Base-by-base conservation (phyloP, 2,113 vertebrate species). In the Ellobius talpinus region DNA sequence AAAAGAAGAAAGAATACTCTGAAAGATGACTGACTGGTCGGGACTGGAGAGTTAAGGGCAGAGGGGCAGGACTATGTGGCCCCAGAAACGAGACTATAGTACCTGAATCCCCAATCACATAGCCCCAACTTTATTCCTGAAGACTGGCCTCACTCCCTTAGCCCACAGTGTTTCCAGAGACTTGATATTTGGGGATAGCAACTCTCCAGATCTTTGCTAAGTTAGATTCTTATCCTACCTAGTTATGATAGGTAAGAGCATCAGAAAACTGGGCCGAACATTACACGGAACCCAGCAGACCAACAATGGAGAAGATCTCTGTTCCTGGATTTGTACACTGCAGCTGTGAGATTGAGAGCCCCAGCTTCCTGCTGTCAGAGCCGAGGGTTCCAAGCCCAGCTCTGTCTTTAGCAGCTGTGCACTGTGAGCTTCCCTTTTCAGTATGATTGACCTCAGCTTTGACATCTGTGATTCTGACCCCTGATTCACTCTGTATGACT, bases 141-240 rank as follows among this genome's bases (percentile, higher is more conserved):
- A 85, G 52, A 26, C 52, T 88, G 21, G 36, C 50, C 88, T 81
- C 42, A 24, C 2, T 10, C 70, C 12, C 33, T 55, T 55, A 24
- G 82, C 26, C 58, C 12, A 66, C 3, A 1, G 11, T 16, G 26
- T 90, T 87, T 92, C 94, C 65, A 89, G 58, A 91, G 58, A 61
- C 74, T 90, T 61, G 3, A 87, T 66, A 36, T 86, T 92, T 87
- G 68, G 73, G 79, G 68, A n/a, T 36, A 94, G 76, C 76, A 61
- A 66, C 33, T 42, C 72, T 86, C 39, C n/a, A 68, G 52, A 63
- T 58, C 42, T 76, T 31, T 86, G 55, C 45, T n/a, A n/a, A 84
- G 52, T 55, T 81, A 74, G 23, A 47, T 88, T 65, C 90, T 90
- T 42, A 85, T 36, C 81, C 85, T 5, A 66, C 73, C 87, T 78